phyloP scores from a whole-genome alignment of 92 coral and sea anemone genomes.

The Blastomussa wellsi region DNA sequence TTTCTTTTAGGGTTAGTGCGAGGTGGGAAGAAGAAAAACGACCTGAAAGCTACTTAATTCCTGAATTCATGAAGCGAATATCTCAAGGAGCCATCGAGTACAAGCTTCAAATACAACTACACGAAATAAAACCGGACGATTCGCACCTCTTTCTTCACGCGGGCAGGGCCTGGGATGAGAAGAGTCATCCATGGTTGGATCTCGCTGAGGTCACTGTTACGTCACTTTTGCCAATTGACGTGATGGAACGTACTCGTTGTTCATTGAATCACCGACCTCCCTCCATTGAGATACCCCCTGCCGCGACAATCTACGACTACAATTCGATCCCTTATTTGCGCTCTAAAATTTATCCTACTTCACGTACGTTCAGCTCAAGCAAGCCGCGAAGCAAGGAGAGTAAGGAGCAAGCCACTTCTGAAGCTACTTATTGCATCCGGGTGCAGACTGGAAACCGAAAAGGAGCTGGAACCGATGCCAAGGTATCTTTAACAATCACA shows the following conservation, averaged over 20 bases:
- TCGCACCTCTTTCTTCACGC: constrained; percentile 78
- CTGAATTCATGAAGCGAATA: constrained; percentile 68
- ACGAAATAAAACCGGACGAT: constrained; percentile 67
- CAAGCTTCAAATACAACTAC: constrained; percentile 90
- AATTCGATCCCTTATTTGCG: constrained; percentile 66
- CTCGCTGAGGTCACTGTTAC: constrained; percentile 89
- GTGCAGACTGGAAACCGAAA: constrained; percentile 65
- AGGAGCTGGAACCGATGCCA: constrained; percentile 68
- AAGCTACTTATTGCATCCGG: constrained; percentile 43
- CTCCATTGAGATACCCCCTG: constrained; percentile 53
- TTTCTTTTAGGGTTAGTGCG: constrained; percentile 29
- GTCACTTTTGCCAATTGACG: constrained; percentile 69
- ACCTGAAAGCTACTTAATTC: constrained; percentile 62
- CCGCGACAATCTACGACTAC: constrained; percentile 85
- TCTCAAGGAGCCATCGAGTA: constrained; percentile 59
- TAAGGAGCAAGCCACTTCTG: constrained; percentile 14
- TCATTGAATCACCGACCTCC: constrained; percentile 59
- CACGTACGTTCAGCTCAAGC: constrained; percentile 50
- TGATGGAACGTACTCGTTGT: constrained; percentile 66
- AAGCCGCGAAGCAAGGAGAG: constrained; percentile 24
- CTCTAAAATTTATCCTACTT: constrained; percentile 48
- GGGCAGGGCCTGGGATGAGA: constrained; percentile 78
- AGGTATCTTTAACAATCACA: constrained; percentile 61
- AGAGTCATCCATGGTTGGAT: constrained; percentile 91
- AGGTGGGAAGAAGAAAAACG: constrained; percentile 72